A percentile compares a stretch with the other conserved stretches of the same genome.
Evolutionary conservation across 2,113 vertebrate genomes (phyloP).

Genomic region (Melanerpes aurifrons): DNA sequence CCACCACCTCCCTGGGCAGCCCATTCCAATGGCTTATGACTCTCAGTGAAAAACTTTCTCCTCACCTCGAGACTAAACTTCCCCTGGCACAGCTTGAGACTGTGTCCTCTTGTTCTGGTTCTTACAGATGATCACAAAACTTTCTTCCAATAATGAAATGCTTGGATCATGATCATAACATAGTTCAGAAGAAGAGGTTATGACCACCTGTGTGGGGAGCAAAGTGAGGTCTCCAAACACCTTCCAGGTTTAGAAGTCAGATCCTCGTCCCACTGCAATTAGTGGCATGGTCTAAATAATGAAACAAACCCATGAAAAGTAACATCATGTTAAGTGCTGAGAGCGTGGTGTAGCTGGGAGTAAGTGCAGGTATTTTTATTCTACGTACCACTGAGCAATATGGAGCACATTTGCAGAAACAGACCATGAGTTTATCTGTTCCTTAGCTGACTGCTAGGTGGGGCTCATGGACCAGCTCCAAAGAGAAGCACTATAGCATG

Average conservation of each 20-base stretch:
- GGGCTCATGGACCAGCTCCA: background rate
- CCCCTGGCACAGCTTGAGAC: too few species aligned
- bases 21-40: too few species aligned
- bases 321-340: background rate
- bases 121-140: background rate
- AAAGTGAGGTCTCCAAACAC: background rate
- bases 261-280: background rate
- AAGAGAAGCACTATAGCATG: background rate
- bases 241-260: background rate
- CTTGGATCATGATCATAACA: fast-evolving
- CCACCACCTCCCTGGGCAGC: too few species aligned
- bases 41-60: too few species aligned
- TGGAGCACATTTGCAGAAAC: background rate
- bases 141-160: background rate
- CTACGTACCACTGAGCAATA: background rate
- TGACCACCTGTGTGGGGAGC: background rate
- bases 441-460: fast-evolving
- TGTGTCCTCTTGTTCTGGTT: background rate
- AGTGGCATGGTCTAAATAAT: background rate
- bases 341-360: background rate
- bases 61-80: too few species aligned
- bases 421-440: background rate
- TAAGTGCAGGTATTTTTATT: background rate
- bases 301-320: background rate
- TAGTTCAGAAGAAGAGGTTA: background rate